phyloP scores from a whole-genome alignment of 2,888 invertebrate species.

The Fabriciana adippe region DNA sequence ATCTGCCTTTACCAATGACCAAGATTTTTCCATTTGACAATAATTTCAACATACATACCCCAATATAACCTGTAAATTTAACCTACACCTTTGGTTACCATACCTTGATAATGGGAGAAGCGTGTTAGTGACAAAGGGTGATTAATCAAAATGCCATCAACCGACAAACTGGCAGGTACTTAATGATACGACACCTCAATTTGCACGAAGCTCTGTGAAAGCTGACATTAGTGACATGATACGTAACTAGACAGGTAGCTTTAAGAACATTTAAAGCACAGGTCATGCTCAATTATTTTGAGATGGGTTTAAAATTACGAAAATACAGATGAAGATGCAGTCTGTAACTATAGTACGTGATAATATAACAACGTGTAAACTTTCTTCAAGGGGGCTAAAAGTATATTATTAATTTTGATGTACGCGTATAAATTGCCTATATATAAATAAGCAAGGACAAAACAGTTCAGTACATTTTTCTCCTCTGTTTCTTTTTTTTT shows the following conservation, averaged over 20 bases:
- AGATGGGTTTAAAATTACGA: too few relatives aligned
- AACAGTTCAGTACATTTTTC: too few relatives aligned
- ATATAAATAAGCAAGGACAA: too few relatives aligned
- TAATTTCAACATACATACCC: background rate
- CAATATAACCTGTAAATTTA: slow-evolving; percentile 2
- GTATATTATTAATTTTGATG: too few relatives aligned
- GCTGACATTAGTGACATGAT: slow-evolving; percentile 20
- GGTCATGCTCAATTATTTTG: too few relatives aligned
- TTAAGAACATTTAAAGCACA: background rate
- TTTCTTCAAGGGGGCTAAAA: too few relatives aligned
- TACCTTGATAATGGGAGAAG: slow-evolving; percentile 20
- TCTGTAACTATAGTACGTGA: too few relatives aligned
- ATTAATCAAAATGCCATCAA: slow-evolving; percentile 28
- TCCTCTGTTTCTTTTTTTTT: too few relatives aligned
- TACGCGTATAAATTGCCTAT: too few relatives aligned
- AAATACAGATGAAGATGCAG: too few relatives aligned
- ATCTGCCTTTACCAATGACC: background rate
- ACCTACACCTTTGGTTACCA: slow-evolving; percentile 3
- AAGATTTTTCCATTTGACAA: background rate
- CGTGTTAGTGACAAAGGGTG: slow-evolving; percentile 25
- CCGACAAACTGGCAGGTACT: slow-evolving; percentile 24
- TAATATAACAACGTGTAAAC: too few relatives aligned
- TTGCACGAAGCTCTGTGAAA: slow-evolving; percentile 10
- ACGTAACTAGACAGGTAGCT: background rate
- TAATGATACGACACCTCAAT: slow-evolving; percentile 25